Percentiles rank a stretch among this genome's conserved stretches.
These are phyloP conservation scores for Agrotis ipsilon DNA, from an alignment of 2,888 invertebrate genomes.

Conservation along the genomic window DNA sequence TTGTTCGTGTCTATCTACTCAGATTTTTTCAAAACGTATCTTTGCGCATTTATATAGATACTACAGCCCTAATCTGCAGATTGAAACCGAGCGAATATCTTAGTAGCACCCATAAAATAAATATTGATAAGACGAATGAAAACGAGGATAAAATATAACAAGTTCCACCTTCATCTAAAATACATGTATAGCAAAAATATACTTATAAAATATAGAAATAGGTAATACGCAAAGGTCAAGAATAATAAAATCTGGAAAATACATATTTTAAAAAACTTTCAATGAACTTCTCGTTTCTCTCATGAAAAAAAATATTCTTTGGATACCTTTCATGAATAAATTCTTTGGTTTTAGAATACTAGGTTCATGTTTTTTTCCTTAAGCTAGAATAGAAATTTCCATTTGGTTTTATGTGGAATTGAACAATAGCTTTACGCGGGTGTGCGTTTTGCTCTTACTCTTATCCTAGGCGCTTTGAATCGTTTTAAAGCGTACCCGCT, in stretches of 20 bases:
- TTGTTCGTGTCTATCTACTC: too few relatives aligned
- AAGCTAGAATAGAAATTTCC: constrained; percentile 6
- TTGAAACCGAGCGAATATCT: too few relatives aligned
- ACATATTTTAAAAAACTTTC: constrained; percentile 38
- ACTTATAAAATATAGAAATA: not conserved
- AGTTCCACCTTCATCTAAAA: not conserved
- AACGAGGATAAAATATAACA: not conserved
- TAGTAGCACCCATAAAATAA: not conserved
- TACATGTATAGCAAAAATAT: not conserved
- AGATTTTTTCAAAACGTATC: too few relatives aligned
- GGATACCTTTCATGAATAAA: constrained; percentile 42
- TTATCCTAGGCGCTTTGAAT: constrained; percentile 46
- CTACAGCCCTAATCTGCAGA: too few relatives aligned
- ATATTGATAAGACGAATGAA: not conserved
- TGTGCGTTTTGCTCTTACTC: constrained; percentile 26
- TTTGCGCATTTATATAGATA: too few relatives aligned
- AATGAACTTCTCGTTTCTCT: constrained; percentile 26
- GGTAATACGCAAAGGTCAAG: constrained; percentile 10
- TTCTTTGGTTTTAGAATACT: constrained; percentile 42
- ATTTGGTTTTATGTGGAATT: constrained; percentile 16
- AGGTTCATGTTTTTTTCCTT: constrained; percentile 18
- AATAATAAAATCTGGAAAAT: constrained; percentile 38
- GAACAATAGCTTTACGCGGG: constrained; percentile 27
- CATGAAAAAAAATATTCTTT: constrained; percentile 24
- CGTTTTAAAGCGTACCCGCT: not conserved